Conservation (phyloP, 2,888 invertebrate species). For the Agrotis exclamationis region DNA sequence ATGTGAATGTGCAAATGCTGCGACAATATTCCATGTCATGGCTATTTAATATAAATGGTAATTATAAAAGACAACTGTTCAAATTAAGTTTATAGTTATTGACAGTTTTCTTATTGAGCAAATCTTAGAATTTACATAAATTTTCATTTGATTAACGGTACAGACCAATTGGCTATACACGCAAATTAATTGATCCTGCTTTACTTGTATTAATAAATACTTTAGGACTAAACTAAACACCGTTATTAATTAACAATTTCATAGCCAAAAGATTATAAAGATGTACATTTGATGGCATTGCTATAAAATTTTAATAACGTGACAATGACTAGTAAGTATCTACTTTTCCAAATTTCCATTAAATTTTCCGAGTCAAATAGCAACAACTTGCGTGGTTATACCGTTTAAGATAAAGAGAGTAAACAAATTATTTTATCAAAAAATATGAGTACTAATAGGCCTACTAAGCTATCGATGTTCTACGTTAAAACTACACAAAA, state of each 20-base stretch:
- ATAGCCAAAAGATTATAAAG: slow-evolving; percentile 1
- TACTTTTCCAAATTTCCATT: background rate
- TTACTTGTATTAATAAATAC: background rate
- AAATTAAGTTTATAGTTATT: slow-evolving; percentile 5
- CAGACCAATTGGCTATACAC: background rate
- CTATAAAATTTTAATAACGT: slow-evolving; percentile 1
- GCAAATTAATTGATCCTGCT: background rate
- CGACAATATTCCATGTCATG: background rate
- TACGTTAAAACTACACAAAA: slow-evolving; percentile 1
- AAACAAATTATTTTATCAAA: background rate
- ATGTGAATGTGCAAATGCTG: slow-evolving; percentile 58
- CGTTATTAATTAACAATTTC: background rate
- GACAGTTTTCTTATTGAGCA: background rate
- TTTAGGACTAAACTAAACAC: background rate
- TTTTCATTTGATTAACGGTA: background rate
- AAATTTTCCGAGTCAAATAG: background rate
- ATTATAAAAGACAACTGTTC: background rate
- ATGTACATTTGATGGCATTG: background rate
- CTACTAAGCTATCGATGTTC: background rate
- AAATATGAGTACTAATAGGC: background rate
- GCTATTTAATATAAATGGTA: slow-evolving; percentile 1
- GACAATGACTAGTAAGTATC: background rate
- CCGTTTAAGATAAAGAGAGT: background rate
- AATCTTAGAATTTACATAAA: background rate
- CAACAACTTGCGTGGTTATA: background rate